Base-by-base conservation (phyloP, 2,113 vertebrate species). In the Pelusios castaneus region DNA sequence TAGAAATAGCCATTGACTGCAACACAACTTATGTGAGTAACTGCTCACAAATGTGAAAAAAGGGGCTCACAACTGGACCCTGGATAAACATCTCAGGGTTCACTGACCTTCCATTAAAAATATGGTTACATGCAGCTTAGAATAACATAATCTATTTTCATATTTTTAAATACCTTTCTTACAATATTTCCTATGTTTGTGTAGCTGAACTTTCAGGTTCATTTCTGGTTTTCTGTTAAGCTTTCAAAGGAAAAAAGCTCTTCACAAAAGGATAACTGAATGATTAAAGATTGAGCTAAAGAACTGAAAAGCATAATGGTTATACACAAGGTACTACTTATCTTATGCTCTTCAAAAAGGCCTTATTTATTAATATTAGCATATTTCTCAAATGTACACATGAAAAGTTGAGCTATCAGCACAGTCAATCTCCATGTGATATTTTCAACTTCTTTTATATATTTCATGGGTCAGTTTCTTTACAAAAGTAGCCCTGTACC, bases 381-480 rank as follows among this genome's bases (percentile, higher is more conserved):
- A 85, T 24, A 77, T n/a, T 78, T 38, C 51, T 84, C 87, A 87
- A 92, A 58, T 1, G 0, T 0, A 1, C 6, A 27, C 82, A 80
- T 25, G 82, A 88, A 75, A 93, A 93, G 86, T 49, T 3, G 6
- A 95, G 45, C 84, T 96, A 94, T 94, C 92, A 84, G 70, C 75
- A 92, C 27, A 84, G 79, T 95, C 96, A 96, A 79, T 96, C 56
- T 95, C 85, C 81, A 58, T 82, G 51, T 94, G 80, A 91, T 84
- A 96, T 95, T 97, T 96, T 41, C 80, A 96, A 93, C 95, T 73
- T n/a, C 45, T 97, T 83, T 96, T 94, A 92, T 97, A 88, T 10
- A 82, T 95, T 96, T 94, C 90, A 83, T 91, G 92, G 89, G 92
- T 95, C 93, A 96, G n/a, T 89, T 82, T 93, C 16, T 94, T 91